These are phyloP conservation scores for Agrilus mali DNA, from an alignment of 2,888 invertebrate genomes.

Conservation along the genomic window DNA sequence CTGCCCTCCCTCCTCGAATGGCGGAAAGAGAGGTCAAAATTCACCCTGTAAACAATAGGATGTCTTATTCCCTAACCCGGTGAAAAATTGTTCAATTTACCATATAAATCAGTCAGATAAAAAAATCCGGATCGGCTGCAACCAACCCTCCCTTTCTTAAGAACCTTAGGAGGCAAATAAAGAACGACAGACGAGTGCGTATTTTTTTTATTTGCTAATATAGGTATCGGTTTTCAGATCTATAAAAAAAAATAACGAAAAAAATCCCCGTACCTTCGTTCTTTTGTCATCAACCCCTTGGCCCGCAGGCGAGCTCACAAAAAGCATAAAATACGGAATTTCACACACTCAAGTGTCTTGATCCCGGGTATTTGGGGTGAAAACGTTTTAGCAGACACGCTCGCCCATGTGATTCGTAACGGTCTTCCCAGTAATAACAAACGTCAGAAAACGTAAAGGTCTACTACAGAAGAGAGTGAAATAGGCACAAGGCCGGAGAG, in stretches of 20 bases:
- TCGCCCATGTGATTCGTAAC: too few relatives aligned
- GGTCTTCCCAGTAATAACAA: not conserved
- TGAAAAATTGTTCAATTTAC: slow-evolving; percentile 22
- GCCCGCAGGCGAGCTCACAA: slow-evolving; percentile 22
- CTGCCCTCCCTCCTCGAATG: slow-evolving; percentile 4
- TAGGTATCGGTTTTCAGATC: slow-evolving; percentile 31
- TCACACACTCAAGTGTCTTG: slow-evolving; percentile 26
- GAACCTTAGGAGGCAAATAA: slow-evolving; percentile 1
- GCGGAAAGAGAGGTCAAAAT: not conserved
- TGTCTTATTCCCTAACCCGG: slow-evolving; percentile 14
- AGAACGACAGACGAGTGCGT: not conserved
- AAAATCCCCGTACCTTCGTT: slow-evolving; percentile 10
- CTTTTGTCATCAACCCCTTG: slow-evolving; percentile 20
- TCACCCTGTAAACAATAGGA: not conserved
- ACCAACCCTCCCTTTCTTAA: slow-evolving; percentile 4
- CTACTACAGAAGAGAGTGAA: too few relatives aligned
- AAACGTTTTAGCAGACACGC: slow-evolving; percentile 1
- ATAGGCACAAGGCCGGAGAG: too few relatives aligned
- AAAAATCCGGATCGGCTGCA: slow-evolving; percentile 4
- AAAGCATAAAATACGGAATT: slow-evolving; percentile 28
- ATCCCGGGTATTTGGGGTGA: slow-evolving; percentile 10
- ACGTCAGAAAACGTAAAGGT: too few relatives aligned
- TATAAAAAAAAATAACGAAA: slow-evolving; percentile 18
- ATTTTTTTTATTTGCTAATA: slow-evolving; percentile 26
- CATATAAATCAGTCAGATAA: slow-evolving; percentile 9